Base-by-base conservation (phyloP, 2,888 invertebrate genomes). In the Coelogynopora nodosa region DNA sequence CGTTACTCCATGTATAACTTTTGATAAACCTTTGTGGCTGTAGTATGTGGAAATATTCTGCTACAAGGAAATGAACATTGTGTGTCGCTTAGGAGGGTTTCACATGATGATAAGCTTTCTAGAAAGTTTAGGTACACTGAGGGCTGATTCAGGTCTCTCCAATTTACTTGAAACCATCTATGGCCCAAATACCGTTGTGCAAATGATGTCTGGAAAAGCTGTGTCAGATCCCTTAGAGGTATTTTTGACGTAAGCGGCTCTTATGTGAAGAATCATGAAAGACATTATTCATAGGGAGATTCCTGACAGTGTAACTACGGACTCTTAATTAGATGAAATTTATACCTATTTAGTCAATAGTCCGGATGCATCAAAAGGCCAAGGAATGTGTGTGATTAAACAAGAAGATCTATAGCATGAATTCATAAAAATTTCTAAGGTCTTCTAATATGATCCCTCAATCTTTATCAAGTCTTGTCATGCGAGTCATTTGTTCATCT, bases 401-500 rank as follows among this genome's bases (percentile, higher is more conserved):
- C 10, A 80, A 27, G n/a, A n/a, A 26, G n/a, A 80, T 80, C 23
- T 80, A n/a, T n/a, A 10, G 28, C 2, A 80, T n/a, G 26, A 80
- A 80, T 80, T 80, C 80, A 2, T 80, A n/a, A 80, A 26, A 80
- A 26, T 80, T 2, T 80, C 26, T 5, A 23, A 26, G 80, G 80
- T 80, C 23, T 80, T 27, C 80, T 80, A n/a, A 80, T 5, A 10
- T 5, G 80, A 80, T 80, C 80, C 28, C 10, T 80, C 28, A 80
- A 27, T 80, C n/a, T 80, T 26, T 5, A 80, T 27, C 80, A 80
- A 80, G 80, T 5, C 23, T 27, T 80, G 26, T 23, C 23, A 27
- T n/a, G 80, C 80, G 28, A 80, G 28, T 80, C 80, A 80, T 80
- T 80, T 27, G n/a, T 80, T 80, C 80, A 80, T 80, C 80, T 80